Base-by-base conservation (phyloP, 2,113 vertebrate species). In the Alouatta palliata region DNA sequence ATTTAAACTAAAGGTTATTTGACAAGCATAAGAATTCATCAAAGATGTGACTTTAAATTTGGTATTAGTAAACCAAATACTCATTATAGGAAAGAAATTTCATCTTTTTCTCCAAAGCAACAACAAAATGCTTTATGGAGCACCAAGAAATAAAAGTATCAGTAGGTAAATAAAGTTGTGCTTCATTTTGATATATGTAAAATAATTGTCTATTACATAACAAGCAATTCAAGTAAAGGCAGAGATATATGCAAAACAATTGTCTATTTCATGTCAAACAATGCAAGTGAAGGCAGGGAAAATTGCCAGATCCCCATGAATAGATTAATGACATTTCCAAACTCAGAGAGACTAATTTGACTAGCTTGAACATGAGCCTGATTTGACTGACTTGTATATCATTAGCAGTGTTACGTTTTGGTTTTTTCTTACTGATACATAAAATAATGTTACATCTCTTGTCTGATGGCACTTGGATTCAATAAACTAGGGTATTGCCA, bases 21-120 rank as follows among this genome's bases (percentile, higher is more conserved):
- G 68, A 64, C 17, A 92, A 95, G 40, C 30, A 58, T 73, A 93
- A 94, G 83, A 94, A 40, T 37, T 73, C 27, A 93, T 10, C 52
- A 82, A 88, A 43, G 61, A 91, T 19, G 20, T 89, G 43, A 40
- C 30, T 91, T 27, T 20, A 82, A 73, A 75, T 76, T 68, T 66
- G 49, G 2, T 35, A 37, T 81, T 81, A n/a, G 10, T 47, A 85
- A 86, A 94, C 23, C 45, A 58, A 87, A 37, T 88, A 40, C 58
- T 43, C 58, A 75, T 82, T 54, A 43, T 4, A 82, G 56, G 23
- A 68, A 76, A 80, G 21, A 89, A 54, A 66, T 49, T 68, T 21
- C n/a, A 54, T 4, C 27, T 79, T 91, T 96, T 61, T 40, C 92
- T 64, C 81, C 20, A 83, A 90, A 92, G 30, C 58, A 92, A 43